Percentiles rank a stretch among this genome's conserved stretches.
These are phyloP conservation scores for Anneissia japonica DNA, from an alignment of 35 echinoderm and acorn worm species.

Conservation along the genomic window DNA sequence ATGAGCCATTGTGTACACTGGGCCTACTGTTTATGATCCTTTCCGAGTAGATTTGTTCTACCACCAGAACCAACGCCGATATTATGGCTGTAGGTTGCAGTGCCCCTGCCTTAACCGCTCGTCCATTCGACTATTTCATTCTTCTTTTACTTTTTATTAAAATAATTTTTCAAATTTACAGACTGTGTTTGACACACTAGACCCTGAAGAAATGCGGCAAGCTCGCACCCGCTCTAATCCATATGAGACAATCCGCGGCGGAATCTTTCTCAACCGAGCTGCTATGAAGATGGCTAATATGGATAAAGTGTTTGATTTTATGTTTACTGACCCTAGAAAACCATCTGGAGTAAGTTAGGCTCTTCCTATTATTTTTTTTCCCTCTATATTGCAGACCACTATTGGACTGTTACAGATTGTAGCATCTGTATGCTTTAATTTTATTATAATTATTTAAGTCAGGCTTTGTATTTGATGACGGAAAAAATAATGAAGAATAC, in stretches of 20 bases:
- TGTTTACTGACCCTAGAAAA: slow-evolving; percentile 80
- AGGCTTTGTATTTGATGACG: no score
- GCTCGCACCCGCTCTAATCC: slow-evolving; percentile 90
- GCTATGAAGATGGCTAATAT: slow-evolving; percentile 99
- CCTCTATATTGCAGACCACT: no score
- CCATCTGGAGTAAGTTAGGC: slow-evolving; percentile 53
- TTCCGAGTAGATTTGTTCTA: no score
- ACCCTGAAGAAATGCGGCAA: slow-evolving; percentile 92
- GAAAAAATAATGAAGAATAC: no score
- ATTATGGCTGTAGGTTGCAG: not conserved
- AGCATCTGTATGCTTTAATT: not conserved
- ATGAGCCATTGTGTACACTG: no score
- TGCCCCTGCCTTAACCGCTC: not conserved
- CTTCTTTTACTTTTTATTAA: not conserved
- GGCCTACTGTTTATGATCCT: no score
- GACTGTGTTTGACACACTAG: slow-evolving; percentile 79
- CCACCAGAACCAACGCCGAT: no score
- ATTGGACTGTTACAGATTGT: no score
- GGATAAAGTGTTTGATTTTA: slow-evolving; percentile 77
- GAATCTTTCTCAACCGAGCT: slow-evolving; percentile 86
- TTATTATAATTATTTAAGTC: not conserved
- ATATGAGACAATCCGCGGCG: slow-evolving; percentile 85
- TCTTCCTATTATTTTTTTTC: no score
- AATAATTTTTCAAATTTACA: slow-evolving; percentile 25
- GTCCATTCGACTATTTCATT: not conserved